These are phyloP conservation scores for Magallana ariakensis DNA, from an alignment of 1,140 invertebrate genomes.

Conservation along the genomic window DNA sequence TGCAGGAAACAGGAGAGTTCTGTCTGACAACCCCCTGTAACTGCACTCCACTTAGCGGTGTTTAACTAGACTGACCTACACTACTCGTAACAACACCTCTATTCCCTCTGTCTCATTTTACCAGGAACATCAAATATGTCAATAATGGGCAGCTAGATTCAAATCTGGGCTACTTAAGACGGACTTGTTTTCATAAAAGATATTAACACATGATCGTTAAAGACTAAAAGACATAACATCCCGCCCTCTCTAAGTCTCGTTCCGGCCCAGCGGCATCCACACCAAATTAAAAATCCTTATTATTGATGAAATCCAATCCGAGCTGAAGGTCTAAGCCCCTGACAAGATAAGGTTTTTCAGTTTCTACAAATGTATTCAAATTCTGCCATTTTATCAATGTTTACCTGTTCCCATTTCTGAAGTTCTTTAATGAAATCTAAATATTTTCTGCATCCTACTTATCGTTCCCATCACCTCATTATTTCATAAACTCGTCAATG, in stretches of 20 bases:
- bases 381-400: constrained; percentile 30
- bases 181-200: constrained; percentile 26
- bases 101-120: not conserved
- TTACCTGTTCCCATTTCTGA: not conserved
- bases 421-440: not conserved
- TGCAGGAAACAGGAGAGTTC: not conserved
- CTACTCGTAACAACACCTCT: constrained; percentile 18
- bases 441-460: not conserved
- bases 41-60: constrained; percentile 18
- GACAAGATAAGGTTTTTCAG: constrained; percentile 24
- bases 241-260: not conserved
- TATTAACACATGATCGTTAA: constrained; percentile 23
- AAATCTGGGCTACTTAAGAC: constrained; percentile 22
- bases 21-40: not conserved
- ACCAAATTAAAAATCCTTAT: constrained; percentile 30
- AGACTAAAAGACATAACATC: not conserved
- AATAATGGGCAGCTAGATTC: constrained; percentile 15
- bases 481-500: not conserved
- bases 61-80: constrained; percentile 28
- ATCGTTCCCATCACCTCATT: not conserved
- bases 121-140: constrained; percentile 36
- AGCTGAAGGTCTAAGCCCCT: not conserved
- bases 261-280: not conserved
- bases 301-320: constrained; percentile 28
- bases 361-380: constrained; percentile 37